Evolutionary conservation across 2,113 vertebrate genomes (phyloP).

Genomic region (Xenopus laevis): DNA sequence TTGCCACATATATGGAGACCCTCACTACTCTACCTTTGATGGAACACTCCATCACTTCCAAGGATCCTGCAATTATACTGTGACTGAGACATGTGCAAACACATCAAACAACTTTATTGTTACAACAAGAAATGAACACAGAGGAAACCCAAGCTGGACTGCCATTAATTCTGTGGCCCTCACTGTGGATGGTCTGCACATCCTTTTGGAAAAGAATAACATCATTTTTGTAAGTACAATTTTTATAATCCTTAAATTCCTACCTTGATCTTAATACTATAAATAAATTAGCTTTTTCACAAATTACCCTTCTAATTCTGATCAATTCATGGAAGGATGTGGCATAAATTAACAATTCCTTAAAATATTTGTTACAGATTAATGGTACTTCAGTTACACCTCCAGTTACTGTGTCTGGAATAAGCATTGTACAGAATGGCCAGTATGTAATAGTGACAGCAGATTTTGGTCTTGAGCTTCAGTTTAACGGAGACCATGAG

Average conservation of each 20-base stretch:
- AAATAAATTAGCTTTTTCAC: too few species aligned
- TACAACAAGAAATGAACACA: slow-evolving; percentile 61
- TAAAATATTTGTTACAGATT: slow-evolving; percentile 4
- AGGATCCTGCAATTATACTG: slow-evolving; percentile 69
- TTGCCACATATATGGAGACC: slow-evolving; percentile 69
- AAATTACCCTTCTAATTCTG: too few species aligned
- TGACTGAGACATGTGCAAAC: slow-evolving; percentile 63
- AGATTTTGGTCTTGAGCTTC: slow-evolving; percentile 64
- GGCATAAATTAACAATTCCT: too few species aligned
- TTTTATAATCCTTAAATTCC: too few species aligned
- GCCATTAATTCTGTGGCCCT: slow-evolving; percentile 64
- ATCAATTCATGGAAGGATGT: too few species aligned
- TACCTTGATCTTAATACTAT: too few species aligned
- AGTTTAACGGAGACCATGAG: slow-evolving; percentile 59
- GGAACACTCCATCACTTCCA: slow-evolving; percentile 63
- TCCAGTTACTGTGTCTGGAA: slow-evolving; percentile 43
- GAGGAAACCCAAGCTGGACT: slow-evolving; percentile 53
- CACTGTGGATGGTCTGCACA: slow-evolving; percentile 51
- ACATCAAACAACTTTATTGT: slow-evolving; percentile 60
- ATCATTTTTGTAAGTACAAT: slow-evolving; percentile 61
- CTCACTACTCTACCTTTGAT: slow-evolving; percentile 72
- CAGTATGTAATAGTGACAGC: slow-evolving; percentile 57
- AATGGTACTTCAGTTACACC: slow-evolving; percentile 7
- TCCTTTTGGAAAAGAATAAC: slow-evolving; percentile 58
- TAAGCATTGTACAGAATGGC: slow-evolving; percentile 41